Evolutionary conservation across 2,888 invertebrate genomes (phyloP).

Genomic region (Icerya purchasi): DNA sequence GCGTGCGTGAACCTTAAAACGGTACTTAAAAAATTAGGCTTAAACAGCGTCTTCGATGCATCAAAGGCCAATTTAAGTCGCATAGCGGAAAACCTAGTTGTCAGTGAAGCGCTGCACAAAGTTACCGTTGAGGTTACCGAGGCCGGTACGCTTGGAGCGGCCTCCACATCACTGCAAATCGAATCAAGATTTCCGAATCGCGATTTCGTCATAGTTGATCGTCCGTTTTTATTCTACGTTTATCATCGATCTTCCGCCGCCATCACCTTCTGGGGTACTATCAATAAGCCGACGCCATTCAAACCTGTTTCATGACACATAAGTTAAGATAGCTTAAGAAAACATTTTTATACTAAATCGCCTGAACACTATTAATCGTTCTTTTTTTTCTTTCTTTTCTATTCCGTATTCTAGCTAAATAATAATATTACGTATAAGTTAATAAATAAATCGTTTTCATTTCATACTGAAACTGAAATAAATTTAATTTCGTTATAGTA

Average conservation of each 20-base stretch:
- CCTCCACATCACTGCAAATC: constrained; percentile 25
- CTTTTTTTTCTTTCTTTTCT: no score
- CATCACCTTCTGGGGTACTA: constrained; percentile 28
- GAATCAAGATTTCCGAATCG: constrained; percentile 25
- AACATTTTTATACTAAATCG: no score
- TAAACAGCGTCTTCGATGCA: constrained; percentile 39
- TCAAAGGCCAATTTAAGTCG: constrained; percentile 35
- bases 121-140: constrained; percentile 29
- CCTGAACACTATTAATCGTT: no score
- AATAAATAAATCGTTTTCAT: no score
- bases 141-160: constrained; percentile 30
- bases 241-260: constrained; percentile 26
- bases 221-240: constrained; percentile 30
- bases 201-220: constrained; percentile 25
- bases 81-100: constrained; percentile 15
- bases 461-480: no score
- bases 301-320: no score
- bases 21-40: constrained; percentile 34
- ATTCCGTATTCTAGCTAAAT: no score
- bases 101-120: constrained; percentile 28
- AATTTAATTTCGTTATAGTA: no score
- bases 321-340: no score
- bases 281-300: constrained; percentile 13
- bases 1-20: constrained; percentile 33
- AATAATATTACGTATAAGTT: no score